These are phyloP conservation scores for Sinella curviseta DNA, from an alignment of 1,140 invertebrate species.

Conservation along the genomic window DNA sequence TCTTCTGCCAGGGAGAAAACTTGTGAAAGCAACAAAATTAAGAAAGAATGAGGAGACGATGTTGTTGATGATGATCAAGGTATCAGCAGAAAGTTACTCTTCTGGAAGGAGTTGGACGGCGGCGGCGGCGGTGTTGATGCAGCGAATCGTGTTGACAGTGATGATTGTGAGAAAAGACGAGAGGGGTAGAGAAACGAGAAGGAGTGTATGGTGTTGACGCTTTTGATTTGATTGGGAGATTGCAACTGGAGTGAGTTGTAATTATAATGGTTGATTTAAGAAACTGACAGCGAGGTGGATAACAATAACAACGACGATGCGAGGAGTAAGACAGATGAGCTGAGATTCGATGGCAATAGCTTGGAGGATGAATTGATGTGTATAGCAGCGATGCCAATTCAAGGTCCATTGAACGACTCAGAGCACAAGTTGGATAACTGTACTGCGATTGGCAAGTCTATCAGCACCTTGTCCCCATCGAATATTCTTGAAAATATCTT, in stretches of 20 bases:
- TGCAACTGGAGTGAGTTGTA: background rate
- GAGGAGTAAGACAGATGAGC: too few species aligned
- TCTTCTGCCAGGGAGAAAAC: too few species aligned
- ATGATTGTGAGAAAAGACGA: background rate
- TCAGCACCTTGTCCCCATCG: too few species aligned
- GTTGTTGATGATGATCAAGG: background rate
- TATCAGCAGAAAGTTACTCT: background rate
- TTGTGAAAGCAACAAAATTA: background rate
- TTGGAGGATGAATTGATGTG: too few species aligned
- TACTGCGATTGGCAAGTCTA: too few species aligned
- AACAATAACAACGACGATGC: too few species aligned
- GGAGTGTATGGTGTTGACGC: background rate
- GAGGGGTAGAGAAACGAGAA: background rate
- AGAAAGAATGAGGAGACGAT: background rate
- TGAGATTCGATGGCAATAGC: too few species aligned
- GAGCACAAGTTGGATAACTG: too few species aligned
- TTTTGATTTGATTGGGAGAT: background rate
- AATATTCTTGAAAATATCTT: too few species aligned
- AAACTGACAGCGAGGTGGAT: too few species aligned
- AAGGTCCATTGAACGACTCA: too few species aligned
- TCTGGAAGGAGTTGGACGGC: constrained; percentile 3
- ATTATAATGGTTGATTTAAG: background rate
- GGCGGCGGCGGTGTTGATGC: background rate
- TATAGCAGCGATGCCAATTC: too few species aligned
- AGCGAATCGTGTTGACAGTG: background rate